These are phyloP conservation scores for Philopotamus ludificatus DNA, from an alignment of 1,140 invertebrate species.

Conservation along the genomic window DNA sequence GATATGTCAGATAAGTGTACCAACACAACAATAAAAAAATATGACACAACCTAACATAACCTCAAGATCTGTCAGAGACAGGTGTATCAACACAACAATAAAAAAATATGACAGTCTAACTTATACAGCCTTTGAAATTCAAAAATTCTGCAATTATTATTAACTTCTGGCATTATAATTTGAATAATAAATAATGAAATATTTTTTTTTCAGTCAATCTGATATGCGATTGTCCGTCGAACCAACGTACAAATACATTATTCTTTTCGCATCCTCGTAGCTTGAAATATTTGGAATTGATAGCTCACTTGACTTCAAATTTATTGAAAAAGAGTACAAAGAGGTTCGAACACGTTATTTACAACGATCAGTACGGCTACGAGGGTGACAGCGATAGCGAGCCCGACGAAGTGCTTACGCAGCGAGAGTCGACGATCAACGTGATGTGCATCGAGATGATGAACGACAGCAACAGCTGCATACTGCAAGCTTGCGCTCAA, in stretches of 20 bases:
- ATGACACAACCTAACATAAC: no score
- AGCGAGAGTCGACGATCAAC: conserved; percentile 49
- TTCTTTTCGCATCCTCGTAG: conserved; percentile 31
- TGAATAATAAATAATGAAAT: no score
- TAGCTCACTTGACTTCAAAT: conserved; percentile 51
- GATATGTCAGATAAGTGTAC: no score
- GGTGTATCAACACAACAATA: no score
- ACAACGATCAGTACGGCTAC: conserved; percentile 46
- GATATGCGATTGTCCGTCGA: conserved; percentile 21
- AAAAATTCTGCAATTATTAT: no score
- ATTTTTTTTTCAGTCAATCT: conserved; percentile 32
- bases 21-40: no score
- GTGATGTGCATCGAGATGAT: conserved; percentile 56
- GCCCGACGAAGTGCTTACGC: conserved; percentile 48
- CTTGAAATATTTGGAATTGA: conserved; percentile 48
- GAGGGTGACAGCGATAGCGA: conserved; percentile 56
- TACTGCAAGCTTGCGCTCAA: conserved; percentile 61
- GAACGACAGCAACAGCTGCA: conserved; percentile 62
- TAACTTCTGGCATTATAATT: no score
- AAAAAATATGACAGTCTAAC: no score
- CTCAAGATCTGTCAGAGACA: no score
- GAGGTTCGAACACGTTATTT: conserved; percentile 46
- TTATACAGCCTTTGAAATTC: no score
- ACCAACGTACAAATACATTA: conserved; percentile 11
- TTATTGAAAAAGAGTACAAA: conserved; percentile 52